Evolutionary conservation across 1,140 invertebrate genomes (phyloP), one percentile per base, ranked within the genome.

Genomic region (Drosophila miranda): DNA sequence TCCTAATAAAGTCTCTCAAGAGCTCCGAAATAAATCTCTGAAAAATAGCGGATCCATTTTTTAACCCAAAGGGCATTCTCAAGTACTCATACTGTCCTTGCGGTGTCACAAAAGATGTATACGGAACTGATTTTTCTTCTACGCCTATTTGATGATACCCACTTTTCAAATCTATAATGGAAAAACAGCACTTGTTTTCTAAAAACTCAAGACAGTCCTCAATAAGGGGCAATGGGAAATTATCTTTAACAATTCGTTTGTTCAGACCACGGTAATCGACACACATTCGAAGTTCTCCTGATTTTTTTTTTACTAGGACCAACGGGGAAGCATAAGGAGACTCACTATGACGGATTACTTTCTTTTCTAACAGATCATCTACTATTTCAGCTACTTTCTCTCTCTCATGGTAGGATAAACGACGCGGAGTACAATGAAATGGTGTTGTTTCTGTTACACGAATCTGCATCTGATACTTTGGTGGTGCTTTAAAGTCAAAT

Each of bases 261-360:
- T 58, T 64, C 5, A 61, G 11, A 3, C 53, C 53, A 34, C 67
- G 23, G 13, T 57, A 66, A 38, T 66, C 53, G 5, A 56, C 23
- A 23, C 23, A 23, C 23, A 23, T 23, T 23, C 4, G 23, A 23
- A 23, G 23, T 34, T 34, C 28, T 9, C 45, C 46, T 58, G 9
- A 13, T 51, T 16, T 16, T 16, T 16, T 16, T 16, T 16, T 16
- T 16, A 16, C 16, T 16, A 16, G 16, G 16, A 16, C 16, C 16
- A 16, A 16, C 1, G 16, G 16, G 16, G 23, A 23, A 23, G 3
- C 23, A 23, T 23, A 23, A 23, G 23, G 23, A 23, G 23, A 23
- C 23, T 46, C 23, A 26, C 26, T 51, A 9, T 19, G 16, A 16
- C 16, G 16, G 16, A 16, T 16, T 16, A 16, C 16, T 16, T 16